A percentile compares a stretch with the other conserved stretches of the same genome.
Conservation (phyloP, 2,113 vertebrate genomes). For the Megaptera novaeangliae region DNA sequence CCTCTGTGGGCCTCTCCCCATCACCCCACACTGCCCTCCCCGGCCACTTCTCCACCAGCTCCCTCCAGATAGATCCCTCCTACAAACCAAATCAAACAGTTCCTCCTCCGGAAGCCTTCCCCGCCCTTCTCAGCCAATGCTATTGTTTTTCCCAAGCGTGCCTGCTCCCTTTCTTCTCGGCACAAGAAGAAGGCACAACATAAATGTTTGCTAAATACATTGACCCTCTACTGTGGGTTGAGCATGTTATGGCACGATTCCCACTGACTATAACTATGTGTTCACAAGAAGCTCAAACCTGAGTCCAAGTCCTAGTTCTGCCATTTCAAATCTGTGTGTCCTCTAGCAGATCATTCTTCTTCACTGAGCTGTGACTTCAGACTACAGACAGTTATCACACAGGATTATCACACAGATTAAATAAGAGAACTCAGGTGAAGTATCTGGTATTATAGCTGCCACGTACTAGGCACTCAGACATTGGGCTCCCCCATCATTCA, state of each 20-base stretch:
- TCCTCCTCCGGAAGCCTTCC: neutral
- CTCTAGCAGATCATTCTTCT: neutral
- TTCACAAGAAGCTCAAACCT: neutral
- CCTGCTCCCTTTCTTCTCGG: neutral
- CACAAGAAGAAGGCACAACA: neutral
- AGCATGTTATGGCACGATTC: neutral
- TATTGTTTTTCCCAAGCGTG: neutral
- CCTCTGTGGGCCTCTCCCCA: neutral
- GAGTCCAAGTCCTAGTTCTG: neutral
- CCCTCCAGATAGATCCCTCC: neutral
- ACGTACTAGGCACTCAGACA: neutral
- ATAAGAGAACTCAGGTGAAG: neutral
- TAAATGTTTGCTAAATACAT: neutral
- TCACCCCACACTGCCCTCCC: neutral
- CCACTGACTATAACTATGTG: neutral
- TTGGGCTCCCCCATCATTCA: neutral
- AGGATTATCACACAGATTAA: neutral
- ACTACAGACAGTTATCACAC: neutral
- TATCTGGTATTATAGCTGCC: neutral
- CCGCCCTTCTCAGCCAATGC: neutral
- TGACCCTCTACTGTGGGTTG: too few relatives aligned
- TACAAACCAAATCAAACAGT: neutral
- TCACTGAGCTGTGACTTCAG: neutral
- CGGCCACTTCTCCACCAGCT: accelerated
- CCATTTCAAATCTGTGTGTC: neutral